phyloP scores from a whole-genome alignment of 1,140 invertebrate genomes.

The Apis florea region DNA sequence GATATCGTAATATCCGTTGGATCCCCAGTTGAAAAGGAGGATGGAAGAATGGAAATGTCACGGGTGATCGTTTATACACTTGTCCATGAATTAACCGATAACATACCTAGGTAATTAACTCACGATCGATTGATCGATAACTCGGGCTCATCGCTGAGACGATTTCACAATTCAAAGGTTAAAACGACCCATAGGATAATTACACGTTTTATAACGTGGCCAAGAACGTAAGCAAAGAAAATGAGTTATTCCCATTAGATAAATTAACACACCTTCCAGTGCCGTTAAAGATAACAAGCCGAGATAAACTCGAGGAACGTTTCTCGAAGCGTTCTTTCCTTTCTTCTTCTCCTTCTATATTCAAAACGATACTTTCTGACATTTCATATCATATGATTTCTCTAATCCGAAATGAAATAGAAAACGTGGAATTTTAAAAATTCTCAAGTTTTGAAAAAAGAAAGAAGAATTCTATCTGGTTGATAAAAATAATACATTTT shows the following conservation, averaged over 20 bases:
- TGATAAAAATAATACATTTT: too few species aligned
- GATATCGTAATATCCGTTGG: background rate
- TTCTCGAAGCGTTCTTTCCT: background rate
- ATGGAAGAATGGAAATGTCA: conserved; percentile 25
- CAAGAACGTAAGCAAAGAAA: conserved; percentile 32
- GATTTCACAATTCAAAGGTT: conserved; percentile 64
- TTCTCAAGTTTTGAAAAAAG: too few species aligned
- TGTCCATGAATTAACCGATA: conserved; percentile 32
- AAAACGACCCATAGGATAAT: conserved; percentile 49
- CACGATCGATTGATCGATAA: conserved; percentile 52
- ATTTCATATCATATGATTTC: conserved; percentile 8
- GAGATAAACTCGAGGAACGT: conserved; percentile 32
- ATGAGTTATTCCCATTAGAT: conserved; percentile 62
- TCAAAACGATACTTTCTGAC: background rate
- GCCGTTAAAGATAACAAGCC: conserved; percentile 50
- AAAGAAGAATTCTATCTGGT: too few species aligned
- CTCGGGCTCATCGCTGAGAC: conserved; percentile 49
- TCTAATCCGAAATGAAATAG: too few species aligned
- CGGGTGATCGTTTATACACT: background rate
- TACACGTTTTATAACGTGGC: conserved; percentile 45
- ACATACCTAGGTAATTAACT: conserved; percentile 50
- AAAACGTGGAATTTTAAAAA: background rate
- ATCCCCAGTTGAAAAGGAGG: background rate
- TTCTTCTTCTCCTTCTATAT: background rate
- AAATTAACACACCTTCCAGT: conserved; percentile 55